Conservation (phyloP, 2,797 vertebrate genomes). For the Microctenopoma lineatum region DNA sequence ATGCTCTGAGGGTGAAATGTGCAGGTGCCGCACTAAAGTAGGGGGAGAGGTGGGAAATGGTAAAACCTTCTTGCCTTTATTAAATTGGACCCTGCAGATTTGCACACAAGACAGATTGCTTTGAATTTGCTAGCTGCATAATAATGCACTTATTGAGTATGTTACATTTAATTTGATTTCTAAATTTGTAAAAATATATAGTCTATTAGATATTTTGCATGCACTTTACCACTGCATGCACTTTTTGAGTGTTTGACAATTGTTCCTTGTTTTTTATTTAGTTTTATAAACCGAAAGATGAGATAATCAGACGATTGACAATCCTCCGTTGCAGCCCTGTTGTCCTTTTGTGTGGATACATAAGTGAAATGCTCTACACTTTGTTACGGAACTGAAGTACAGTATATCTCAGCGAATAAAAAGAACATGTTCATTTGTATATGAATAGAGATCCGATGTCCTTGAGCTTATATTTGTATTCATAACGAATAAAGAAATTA, state of each 20-base stretch:
- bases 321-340: not conserved
- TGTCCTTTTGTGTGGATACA: not conserved
- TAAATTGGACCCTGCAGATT: constrained; percentile 32
- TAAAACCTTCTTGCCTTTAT: constrained; percentile 29
- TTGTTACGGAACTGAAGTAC: constrained; percentile 2
- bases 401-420: not conserved
- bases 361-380: not conserved
- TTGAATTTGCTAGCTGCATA: constrained; percentile 3
- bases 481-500: constrained; percentile 68
- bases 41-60: constrained; percentile 18
- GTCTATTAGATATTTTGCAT: too few species aligned
- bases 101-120: constrained; percentile 18
- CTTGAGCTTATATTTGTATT: constrained; percentile 67
- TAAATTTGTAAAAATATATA: too few species aligned
- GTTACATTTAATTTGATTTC: too few species aligned
- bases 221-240: too few species aligned
- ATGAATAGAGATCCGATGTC: constrained; percentile 56
- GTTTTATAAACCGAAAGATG: not conserved
- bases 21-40: constrained; percentile 33
- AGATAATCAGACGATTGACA: not conserved
- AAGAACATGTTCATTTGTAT: constrained; percentile 16
- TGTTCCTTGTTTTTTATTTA: too few species aligned
- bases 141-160: not conserved
- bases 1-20: constrained; percentile 51
- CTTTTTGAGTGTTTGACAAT: too few species aligned